Evolutionary conservation across 1,140 invertebrate genomes (phyloP).

Genomic region (Drosophila melanogaster): DNA sequence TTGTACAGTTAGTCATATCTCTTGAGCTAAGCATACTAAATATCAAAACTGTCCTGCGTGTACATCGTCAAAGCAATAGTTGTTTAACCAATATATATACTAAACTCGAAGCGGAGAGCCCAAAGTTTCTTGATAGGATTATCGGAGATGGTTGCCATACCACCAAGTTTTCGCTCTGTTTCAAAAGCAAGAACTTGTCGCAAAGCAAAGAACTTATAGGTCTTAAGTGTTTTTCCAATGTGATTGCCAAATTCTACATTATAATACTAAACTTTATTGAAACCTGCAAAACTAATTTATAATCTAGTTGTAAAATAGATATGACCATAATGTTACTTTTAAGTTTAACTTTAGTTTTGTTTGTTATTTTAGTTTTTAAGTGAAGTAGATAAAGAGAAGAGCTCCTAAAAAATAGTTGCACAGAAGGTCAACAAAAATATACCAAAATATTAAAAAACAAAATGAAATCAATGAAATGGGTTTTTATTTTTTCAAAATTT

Average conservation of each 20-base stretch:
- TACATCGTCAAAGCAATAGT: slow-evolving; percentile 80
- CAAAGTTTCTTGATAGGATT: slow-evolving; percentile 26
- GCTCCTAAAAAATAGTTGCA: slow-evolving; percentile 16
- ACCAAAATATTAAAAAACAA: slow-evolving; percentile 61
- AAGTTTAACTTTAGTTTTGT: slow-evolving; percentile 67
- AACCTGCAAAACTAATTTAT: slow-evolving; percentile 62
- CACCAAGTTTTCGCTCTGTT: slow-evolving; percentile 50
- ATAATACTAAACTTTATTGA: slow-evolving; percentile 34
- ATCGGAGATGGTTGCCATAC: slow-evolving; percentile 31
- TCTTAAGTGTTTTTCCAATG: slow-evolving; percentile 81
- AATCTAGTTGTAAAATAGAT: slow-evolving; percentile 34
- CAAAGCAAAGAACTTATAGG: slow-evolving; percentile 78
- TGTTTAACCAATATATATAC: slow-evolving; percentile 33
- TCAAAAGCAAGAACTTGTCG: slow-evolving; percentile 51
- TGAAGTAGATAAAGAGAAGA: slow-evolving; percentile 20
- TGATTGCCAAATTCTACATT: slow-evolving; percentile 82
- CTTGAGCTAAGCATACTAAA: slow-evolving; percentile 34
- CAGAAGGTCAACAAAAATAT: slow-evolving; percentile 47
- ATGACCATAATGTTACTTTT: slow-evolving; percentile 34
- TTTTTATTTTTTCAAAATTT: slow-evolving; percentile 40
- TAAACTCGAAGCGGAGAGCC: slow-evolving; percentile 26
- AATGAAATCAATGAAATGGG: slow-evolving; percentile 35
- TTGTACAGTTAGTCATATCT: slow-evolving; percentile 70
- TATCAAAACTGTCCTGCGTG: slow-evolving; percentile 64
- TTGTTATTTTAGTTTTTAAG: slow-evolving; percentile 83